Conservation (phyloP, 2,113 vertebrate genomes). For the Crotalus viridis region DNA sequence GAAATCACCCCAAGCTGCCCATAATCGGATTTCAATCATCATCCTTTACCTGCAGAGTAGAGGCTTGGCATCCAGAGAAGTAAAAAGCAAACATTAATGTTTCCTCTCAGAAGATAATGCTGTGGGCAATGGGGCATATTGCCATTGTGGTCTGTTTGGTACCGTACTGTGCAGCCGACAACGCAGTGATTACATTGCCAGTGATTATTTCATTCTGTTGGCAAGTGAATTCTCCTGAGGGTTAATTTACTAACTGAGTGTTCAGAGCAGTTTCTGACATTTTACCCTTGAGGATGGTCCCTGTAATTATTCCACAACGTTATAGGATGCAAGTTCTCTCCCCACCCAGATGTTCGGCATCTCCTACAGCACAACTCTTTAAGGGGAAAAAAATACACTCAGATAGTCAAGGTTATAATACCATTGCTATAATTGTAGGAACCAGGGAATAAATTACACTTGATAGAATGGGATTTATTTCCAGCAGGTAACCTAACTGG, state of each 20-base stretch:
- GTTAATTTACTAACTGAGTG: constrained; percentile 61
- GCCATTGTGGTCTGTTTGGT: constrained; percentile 26
- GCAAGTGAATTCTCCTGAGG: constrained; percentile 44
- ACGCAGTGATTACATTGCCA: constrained; percentile 56
- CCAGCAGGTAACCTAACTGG: not conserved
- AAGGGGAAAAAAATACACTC: not conserved
- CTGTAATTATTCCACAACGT: constrained; percentile 44
- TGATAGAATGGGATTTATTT: not conserved
- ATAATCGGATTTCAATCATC: fast-evolving
- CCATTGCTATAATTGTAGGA: not conserved
- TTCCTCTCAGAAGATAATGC: constrained; percentile 19
- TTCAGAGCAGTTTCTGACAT: constrained; percentile 42
- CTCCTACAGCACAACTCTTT: not conserved
- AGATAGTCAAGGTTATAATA: not conserved
- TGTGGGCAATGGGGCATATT: not conserved
- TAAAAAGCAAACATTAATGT: not conserved
- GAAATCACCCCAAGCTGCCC: not conserved
- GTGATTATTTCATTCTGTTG: constrained; percentile 53
- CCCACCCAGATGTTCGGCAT: not conserved
- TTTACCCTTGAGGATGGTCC: constrained; percentile 35
- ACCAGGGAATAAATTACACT: not conserved
- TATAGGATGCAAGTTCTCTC: constrained; percentile 6
- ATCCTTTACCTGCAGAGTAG: constrained; percentile 48
- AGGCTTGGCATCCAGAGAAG: not conserved
- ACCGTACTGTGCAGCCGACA: constrained; percentile 39